Conservation (phyloP, 2,888 invertebrate genomes). For the Parapristionchus giblindavisi region DNA sequence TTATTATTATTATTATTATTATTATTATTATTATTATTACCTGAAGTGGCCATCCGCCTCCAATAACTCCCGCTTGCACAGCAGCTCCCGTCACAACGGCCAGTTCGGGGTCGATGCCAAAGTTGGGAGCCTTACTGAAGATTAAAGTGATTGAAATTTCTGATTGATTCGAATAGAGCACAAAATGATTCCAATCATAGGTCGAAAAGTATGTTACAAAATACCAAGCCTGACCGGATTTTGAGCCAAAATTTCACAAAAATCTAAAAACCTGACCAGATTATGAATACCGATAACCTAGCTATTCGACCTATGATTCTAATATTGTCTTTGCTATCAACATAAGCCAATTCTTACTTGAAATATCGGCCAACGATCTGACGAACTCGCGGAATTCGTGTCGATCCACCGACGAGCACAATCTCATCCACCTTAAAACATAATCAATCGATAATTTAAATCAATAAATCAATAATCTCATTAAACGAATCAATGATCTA, state of each 20-base stretch:
- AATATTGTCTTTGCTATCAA: background rate
- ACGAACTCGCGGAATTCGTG: constrained; percentile 72
- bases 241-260: too few species aligned
- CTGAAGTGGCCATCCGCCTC: constrained; percentile 74
- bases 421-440: constrained; percentile 72
- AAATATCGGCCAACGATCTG: constrained; percentile 72
- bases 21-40: constrained; percentile 68
- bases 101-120: constrained; percentile 72
- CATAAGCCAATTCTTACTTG: constrained; percentile 49
- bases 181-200: background rate
- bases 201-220: too few species aligned
- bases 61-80: constrained; percentile 74
- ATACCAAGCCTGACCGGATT: too few species aligned
- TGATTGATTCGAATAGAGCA: background rate
- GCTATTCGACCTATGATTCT: too few species aligned
- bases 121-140: constrained; percentile 68
- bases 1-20: too few species aligned
- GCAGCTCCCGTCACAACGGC: constrained; percentile 74
- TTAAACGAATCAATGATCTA: too few species aligned
- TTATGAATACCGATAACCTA: too few species aligned
- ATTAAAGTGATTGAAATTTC: background rate
- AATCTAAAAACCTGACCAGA: too few species aligned
- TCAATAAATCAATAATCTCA: too few species aligned
- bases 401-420: constrained; percentile 74
- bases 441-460: too few species aligned